Evolutionary conservation across 1,140 invertebrate genomes (phyloP).

Genomic region (Heliconius congener): DNA sequence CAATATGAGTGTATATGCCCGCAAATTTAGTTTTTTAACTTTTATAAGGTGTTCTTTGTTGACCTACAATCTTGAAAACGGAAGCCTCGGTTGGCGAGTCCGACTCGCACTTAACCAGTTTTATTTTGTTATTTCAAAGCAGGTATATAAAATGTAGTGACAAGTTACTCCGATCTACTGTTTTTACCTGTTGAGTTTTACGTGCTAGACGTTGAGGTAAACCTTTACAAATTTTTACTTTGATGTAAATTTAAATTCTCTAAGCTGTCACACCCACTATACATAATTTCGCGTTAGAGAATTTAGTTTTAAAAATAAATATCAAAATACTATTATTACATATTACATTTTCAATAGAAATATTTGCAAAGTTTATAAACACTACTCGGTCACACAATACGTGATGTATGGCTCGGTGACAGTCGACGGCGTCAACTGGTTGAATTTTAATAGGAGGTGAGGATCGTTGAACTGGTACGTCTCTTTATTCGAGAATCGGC

Average conservation of each 20-base stretch:
- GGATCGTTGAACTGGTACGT: slow-evolving; percentile 33
- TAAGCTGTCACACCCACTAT: no score
- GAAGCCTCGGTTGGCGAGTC: no score
- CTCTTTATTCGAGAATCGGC: slow-evolving; percentile 20
- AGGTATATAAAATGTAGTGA: background rate
- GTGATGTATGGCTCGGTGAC: slow-evolving; percentile 20
- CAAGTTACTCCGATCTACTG: background rate
- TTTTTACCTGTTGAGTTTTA: background rate
- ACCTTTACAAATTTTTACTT: no score
- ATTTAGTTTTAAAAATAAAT: background rate
- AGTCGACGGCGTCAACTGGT: slow-evolving; percentile 35
- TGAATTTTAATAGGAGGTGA: slow-evolving; percentile 40
- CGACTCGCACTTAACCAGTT: no score
- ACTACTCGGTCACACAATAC: background rate
- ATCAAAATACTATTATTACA: background rate
- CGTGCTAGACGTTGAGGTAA: no score
- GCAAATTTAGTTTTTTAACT: no score
- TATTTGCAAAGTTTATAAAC: background rate
- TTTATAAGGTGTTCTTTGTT: no score
- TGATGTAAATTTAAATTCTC: no score
- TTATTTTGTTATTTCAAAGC: background rate
- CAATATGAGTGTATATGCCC: no score
- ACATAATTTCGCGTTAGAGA: no score
- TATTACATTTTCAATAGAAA: background rate
- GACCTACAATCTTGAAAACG: no score